phyloP scores from a whole-genome alignment of 2,113 vertebrate genomes.

The Cephalopterus ornatus region DNA sequence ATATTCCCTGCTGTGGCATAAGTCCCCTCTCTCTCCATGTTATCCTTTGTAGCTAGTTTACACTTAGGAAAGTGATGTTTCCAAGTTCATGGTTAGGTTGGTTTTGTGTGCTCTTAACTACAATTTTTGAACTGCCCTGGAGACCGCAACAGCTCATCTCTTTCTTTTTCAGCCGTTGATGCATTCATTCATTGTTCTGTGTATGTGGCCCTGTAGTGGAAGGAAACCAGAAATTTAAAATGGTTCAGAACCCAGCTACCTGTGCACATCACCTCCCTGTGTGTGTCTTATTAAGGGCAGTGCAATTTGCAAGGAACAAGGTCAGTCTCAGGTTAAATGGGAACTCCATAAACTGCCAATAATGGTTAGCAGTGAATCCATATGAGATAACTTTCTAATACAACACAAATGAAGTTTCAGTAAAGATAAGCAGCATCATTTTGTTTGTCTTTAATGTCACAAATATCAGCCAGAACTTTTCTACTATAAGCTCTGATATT shows the following conservation, averaged over 20 bases:
- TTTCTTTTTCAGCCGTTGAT: not conserved
- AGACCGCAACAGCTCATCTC: not conserved
- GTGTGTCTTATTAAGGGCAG: rapidly evolving
- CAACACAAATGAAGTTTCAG: not conserved
- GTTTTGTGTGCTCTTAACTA: not conserved
- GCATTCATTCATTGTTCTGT: not conserved
- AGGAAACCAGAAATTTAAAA: not conserved
- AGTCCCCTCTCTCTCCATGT: rapidly evolving
- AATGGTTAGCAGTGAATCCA: not conserved
- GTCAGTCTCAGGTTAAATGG: not conserved
- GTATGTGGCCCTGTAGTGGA: not conserved
- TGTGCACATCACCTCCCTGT: rapidly evolving
- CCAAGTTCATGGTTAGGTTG: not conserved
- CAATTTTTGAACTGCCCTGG: not conserved
- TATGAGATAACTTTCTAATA: not conserved
- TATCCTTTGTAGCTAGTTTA: not conserved
- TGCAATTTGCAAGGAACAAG: not conserved
- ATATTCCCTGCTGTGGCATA: not conserved
- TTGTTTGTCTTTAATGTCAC: not conserved
- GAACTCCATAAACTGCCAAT: not conserved
- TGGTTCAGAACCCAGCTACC: not conserved
- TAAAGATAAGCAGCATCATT: not conserved
- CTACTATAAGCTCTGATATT: not conserved
- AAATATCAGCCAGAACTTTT: not conserved
- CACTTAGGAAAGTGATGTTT: not conserved